Base-by-base conservation (phyloP, 2,888 invertebrate species). In the Galerucella nymphaeae region DNA sequence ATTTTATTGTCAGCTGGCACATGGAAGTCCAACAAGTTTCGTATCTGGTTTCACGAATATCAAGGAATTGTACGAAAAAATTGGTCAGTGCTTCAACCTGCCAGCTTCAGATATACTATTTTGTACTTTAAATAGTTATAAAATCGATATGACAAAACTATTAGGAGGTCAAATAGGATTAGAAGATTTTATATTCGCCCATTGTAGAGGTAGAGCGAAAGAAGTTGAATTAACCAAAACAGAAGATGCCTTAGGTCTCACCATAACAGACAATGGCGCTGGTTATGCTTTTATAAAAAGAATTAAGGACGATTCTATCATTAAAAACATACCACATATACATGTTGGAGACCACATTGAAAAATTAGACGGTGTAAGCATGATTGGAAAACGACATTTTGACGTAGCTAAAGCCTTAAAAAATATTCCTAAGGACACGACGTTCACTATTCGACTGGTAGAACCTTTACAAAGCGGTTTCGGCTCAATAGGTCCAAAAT, bases 161-260 rank as follows among this genome's bases (percentile, higher is more conserved):
- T 90, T 99, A 72, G 98, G 98, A 11, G 97, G 98, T 16, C 98
- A 99, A 89, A 97, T 99, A 81, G 98, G 97, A 73, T 89, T 99
- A 84, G 97, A 98, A 87, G 99, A 99, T 85, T 98, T 99, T 84
- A 98, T 99, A 88, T 99, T 98, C 87, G 98, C 96, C 77, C 99
- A 99, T 85, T 91, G 93, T 83, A 97, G 96, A 91, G 98, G 98
- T 10, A 92, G 95, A 78, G 94, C 96, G 8, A 98, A 99, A 86
- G 98, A 99, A 88, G 93, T 99, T 69, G 97, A 98, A 88, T 91
- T 99, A 70, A 90, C 93, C 2, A 99, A 99, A 89, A 92, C 94
- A 9, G 97, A 98, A 86, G 96, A 97, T 82, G 94, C 98, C 0
- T 88, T 99, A 70, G 99, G 99, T n/a, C 89, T 99, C 75, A 99